Evolutionary conservation across 2,888 invertebrate species (phyloP).

Genomic region (Philopedon plagiatum): DNA sequence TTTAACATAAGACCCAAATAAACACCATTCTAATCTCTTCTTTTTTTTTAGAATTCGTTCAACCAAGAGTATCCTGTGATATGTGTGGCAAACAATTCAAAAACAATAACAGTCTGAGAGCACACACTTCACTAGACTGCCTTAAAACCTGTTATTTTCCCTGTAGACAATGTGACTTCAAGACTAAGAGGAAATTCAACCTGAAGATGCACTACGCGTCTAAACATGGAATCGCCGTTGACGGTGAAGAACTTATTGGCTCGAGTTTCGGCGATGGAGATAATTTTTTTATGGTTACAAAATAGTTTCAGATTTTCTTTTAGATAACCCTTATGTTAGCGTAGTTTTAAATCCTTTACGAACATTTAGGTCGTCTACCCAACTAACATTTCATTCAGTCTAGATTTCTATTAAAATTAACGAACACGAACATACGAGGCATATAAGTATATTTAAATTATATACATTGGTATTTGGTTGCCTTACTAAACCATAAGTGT

Average conservation of each 20-base stretch:
- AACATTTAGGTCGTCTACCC: too few species aligned
- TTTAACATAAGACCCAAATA: too few species aligned
- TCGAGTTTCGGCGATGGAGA: not conserved
- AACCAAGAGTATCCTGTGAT: slow-evolving; percentile 51
- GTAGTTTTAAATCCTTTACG: too few species aligned
- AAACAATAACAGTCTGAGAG: slow-evolving; percentile 57
- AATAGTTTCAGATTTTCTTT: not conserved
- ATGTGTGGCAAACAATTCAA: slow-evolving; percentile 61
- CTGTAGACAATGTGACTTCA: slow-evolving; percentile 56
- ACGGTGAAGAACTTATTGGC: slow-evolving; percentile 5
- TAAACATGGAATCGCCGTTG: slow-evolving; percentile 53
- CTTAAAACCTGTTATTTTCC: slow-evolving; percentile 51
- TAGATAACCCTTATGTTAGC: too few species aligned
- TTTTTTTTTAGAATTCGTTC: slow-evolving; percentile 19
- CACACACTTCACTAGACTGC: slow-evolving; percentile 60
- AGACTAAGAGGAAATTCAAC: slow-evolving; percentile 58
- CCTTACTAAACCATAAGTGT: too few species aligned
- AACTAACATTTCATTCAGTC: too few species aligned
- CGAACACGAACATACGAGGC: too few species aligned
- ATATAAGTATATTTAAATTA: too few species aligned
- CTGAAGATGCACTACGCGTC: slow-evolving; percentile 59
- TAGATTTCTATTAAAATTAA: too few species aligned
- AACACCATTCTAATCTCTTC: not conserved
- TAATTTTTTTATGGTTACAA: slow-evolving; percentile 1
- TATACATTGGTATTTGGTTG: too few species aligned